phyloP scores from a whole-genome alignment of 2,888 invertebrate species.

The Chironomus riparius region DNA sequence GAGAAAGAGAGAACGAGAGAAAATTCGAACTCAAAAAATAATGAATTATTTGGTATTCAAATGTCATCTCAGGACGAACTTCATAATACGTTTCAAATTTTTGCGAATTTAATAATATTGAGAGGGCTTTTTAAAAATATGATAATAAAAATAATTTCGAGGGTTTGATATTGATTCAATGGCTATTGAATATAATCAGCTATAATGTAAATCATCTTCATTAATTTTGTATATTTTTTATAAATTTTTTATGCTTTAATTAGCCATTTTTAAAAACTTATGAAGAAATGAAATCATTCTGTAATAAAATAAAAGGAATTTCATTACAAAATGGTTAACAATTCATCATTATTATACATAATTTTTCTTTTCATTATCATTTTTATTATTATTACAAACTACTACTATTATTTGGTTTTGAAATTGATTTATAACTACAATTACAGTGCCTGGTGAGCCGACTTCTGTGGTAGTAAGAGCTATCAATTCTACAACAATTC shows the following conservation, averaged over 20 bases:
- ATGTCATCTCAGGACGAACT: background rate
- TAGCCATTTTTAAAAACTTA: background rate
- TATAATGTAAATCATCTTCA: no score
- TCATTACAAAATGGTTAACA: conserved; percentile 31
- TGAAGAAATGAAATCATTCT: no score
- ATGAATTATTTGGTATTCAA: conserved; percentile 8
- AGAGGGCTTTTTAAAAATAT: background rate
- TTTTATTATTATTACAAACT: background rate
- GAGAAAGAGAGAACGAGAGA: no score
- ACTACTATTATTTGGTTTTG: background rate
- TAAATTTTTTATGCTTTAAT: conserved; percentile 29
- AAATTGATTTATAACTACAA: background rate
- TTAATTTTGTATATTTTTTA: no score
- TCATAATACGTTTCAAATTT: no score
- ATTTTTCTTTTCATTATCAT: background rate
- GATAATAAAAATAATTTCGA: background rate
- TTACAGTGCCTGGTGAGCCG: conserved; percentile 92
- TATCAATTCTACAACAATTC: conserved; percentile 92
- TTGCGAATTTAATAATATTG: background rate
- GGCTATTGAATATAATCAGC: background rate
- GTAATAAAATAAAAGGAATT: conserved; percentile 14
- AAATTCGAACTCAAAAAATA: no score
- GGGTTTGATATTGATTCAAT: conserved; percentile 25
- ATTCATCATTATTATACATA: conserved; percentile 29
- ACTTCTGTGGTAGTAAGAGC: conserved; percentile 81